Evolutionary conservation across 2,797 vertebrate genomes (phyloP).

Genomic region (Morelia viridis): DNA sequence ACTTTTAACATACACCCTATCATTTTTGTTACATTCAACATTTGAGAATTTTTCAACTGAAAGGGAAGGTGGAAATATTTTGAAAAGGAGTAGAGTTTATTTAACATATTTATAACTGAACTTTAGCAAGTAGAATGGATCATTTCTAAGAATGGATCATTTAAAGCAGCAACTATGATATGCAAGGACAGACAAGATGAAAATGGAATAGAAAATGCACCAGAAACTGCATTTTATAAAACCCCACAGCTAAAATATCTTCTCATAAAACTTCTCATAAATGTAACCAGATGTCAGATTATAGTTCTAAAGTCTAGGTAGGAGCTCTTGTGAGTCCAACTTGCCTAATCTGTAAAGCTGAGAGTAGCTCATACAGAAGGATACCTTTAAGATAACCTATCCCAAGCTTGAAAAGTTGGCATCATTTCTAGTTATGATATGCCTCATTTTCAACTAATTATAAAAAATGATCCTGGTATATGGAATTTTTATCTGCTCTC

Average conservation of each 20-base stretch:
- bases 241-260: background rate
- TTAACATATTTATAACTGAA: background rate
- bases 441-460: background rate
- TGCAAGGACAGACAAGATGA: background rate
- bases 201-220: background rate
- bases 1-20: background rate
- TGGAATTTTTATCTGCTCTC: background rate
- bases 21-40: background rate
- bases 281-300: background rate
- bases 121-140: background rate
- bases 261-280: background rate
- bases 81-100: background rate
- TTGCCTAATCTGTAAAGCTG: background rate
- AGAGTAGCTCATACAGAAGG: background rate
- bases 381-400: background rate
- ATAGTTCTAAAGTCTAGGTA: background rate
- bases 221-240: background rate
- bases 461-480: background rate
- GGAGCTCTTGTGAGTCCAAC: background rate
- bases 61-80: background rate
- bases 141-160: background rate
- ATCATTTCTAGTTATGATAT: background rate
- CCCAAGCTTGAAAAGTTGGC: background rate
- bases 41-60: background rate
- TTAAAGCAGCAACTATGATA: background rate